phyloP scores from a whole-genome alignment of 2,113 vertebrate genomes.

The Centropus unirufus region DNA sequence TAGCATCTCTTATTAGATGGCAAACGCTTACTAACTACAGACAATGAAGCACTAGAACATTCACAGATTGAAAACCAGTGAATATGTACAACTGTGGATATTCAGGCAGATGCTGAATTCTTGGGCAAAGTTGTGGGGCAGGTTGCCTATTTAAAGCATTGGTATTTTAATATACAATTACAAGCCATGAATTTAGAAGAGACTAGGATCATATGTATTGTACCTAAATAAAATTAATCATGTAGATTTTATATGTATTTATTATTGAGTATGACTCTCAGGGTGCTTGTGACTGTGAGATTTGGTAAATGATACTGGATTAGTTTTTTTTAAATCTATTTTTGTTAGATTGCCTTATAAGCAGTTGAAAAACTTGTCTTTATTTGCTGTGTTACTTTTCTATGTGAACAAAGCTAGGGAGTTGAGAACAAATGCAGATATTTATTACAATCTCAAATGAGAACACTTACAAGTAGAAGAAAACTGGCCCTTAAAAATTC shows the following conservation, averaged over 20 bases:
- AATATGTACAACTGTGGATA: background rate
- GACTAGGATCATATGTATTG: background rate
- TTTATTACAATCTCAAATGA: background rate
- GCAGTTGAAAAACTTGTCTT: background rate
- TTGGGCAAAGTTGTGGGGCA: background rate
- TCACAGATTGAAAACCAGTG: constrained; percentile 16
- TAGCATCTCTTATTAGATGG: constrained; percentile 60
- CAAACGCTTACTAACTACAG: constrained; percentile 20
- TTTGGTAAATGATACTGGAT: background rate
- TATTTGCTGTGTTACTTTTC: background rate
- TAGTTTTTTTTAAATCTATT: background rate
- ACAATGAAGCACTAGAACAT: constrained; percentile 26
- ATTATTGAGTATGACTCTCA: background rate
- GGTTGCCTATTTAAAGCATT: background rate
- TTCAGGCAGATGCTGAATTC: background rate
- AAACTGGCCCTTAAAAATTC: background rate
- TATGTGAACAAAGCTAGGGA: background rate
- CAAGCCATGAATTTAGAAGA: background rate
- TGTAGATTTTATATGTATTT: background rate
- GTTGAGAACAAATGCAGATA: background rate
- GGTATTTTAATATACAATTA: background rate
- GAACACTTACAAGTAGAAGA: background rate
- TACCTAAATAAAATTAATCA: background rate
- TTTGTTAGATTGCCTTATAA: background rate
- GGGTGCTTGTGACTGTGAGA: background rate